Evolutionary conservation across 2,797 vertebrate genomes (phyloP), one percentile per base, ranked within the genome.

Genomic region (Toxotes lorentzi): DNA sequence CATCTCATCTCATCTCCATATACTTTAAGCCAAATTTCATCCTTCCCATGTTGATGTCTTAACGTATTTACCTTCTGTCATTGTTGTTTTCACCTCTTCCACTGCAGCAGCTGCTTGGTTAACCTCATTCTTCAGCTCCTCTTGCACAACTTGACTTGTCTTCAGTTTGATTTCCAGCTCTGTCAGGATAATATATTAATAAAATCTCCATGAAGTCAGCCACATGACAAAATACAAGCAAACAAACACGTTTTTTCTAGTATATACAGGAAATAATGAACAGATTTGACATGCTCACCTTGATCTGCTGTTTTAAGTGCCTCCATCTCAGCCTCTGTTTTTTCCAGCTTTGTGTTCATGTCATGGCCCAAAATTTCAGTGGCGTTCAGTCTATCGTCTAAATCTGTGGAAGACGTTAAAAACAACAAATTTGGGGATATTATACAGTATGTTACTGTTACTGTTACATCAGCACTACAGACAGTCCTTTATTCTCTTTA

Each of bases 111-210:
- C 74, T 48, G 83, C 81, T 70, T 83, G 24, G 0, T 85, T 64
- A 8, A 83, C 38, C 14, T 81, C 65, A 17, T 47, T 40, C 51
- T 63, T 59, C 60, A 89, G 5, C 34, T 80, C 66, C 0, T 85
- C 67, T 56, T 79, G 85, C n/a, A 13, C n/a, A 51, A 8, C 41
- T 58, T 79, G 54, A 61, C 48, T 59, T 17, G 48, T 48, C 34
- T 81, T 76, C 30, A 86, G 53, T 74, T 81, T 57, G 11, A 40
- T 56, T 4, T 73, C 50, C 23, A 82, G n/a, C 59, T 80, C 79
- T 88, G 19, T 50, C 14, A 72, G 48, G 19, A 72, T 50, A 78
- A 61, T 23, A 8, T 24, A 50, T 27, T 1, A 41, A 21, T 54
- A 51, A 23, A 23, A 30, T 48, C 9, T 24, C 4, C 4, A 5